Conservation (phyloP, 2,888 invertebrate genomes). For the Deilephila elpenor region DNA sequence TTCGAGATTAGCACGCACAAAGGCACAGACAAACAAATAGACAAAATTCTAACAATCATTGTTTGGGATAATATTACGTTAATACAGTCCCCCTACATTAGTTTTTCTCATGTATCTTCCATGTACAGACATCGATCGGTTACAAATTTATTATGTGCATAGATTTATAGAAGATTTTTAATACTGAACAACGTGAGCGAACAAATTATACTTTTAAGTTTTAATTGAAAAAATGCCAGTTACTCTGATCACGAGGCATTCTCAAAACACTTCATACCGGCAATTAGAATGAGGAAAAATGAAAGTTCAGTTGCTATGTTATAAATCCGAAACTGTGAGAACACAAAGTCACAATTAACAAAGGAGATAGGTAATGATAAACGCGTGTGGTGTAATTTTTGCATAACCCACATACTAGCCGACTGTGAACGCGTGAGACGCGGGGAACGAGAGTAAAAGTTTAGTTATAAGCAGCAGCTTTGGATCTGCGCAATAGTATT, state of each 20-base stretch:
- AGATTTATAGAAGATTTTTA: no score
- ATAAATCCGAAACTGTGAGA: slow-evolving; percentile 54
- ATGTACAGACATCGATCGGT: no score
- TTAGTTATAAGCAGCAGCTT: slow-evolving; percentile 8
- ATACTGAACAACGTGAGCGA: no score
- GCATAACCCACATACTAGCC: slow-evolving; percentile 58
- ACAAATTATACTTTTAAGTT: no score
- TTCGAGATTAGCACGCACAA: no score
- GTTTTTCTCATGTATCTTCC: no score
- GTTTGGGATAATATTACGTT: no score
- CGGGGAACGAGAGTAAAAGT: slow-evolving; percentile 50
- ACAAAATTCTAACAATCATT: no score
- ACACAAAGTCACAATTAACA: slow-evolving; percentile 55
- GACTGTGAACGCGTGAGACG: slow-evolving; percentile 50
- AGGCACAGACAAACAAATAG: no score
- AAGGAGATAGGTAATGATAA: slow-evolving; percentile 50
- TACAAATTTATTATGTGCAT: no score
- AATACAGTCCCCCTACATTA: no score
- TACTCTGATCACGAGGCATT: neutral
- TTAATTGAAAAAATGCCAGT: neutral
- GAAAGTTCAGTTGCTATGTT: slow-evolving; percentile 29
- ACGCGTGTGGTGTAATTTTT: slow-evolving; percentile 64
- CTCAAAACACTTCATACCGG: neutral
- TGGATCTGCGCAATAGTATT: no score
- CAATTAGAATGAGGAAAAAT: slow-evolving; percentile 22